Conservation (phyloP, 2,113 vertebrate genomes). For the Myotis yumanensis region DNA sequence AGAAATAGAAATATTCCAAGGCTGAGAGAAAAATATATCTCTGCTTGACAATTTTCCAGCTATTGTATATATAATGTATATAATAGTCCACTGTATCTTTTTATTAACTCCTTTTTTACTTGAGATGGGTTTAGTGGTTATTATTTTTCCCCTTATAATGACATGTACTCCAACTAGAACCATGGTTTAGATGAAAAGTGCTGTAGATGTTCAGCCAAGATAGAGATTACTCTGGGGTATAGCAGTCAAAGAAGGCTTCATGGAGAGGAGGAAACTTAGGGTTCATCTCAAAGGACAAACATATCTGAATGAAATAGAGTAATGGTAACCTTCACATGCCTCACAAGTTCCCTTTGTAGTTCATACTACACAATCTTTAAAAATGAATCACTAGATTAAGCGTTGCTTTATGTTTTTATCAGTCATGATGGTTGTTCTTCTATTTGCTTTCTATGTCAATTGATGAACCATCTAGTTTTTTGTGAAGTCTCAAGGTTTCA, state of each 20-base stretch:
- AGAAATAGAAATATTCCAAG: neutral
- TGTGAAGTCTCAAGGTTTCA: neutral
- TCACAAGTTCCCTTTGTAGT: neutral
- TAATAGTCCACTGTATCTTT: neutral
- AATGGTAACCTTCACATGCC: neutral
- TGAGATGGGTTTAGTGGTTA: neutral
- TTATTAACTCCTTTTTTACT: neutral
- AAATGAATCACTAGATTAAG: conserved; percentile 49
- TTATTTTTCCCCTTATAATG: neutral
- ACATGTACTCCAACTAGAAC: neutral
- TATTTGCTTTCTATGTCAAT: conserved; percentile 34
- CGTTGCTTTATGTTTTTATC: neutral
- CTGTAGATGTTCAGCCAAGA: neutral
- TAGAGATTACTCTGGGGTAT: neutral
- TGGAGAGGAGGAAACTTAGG: neutral
- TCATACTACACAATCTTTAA: neutral
- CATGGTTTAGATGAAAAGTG: neutral
- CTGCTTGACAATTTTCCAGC: neutral
- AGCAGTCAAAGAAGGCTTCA: neutral
- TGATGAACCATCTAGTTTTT: neutral
- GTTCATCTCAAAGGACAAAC: neutral
- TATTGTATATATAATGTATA: neutral
- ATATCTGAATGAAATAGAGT: neutral
- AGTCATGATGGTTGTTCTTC: neutral
- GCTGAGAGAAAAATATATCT: conserved; percentile 5